Base-by-base conservation (phyloP, 2,797 vertebrate genomes). In the Notolabrus celidotus region DNA sequence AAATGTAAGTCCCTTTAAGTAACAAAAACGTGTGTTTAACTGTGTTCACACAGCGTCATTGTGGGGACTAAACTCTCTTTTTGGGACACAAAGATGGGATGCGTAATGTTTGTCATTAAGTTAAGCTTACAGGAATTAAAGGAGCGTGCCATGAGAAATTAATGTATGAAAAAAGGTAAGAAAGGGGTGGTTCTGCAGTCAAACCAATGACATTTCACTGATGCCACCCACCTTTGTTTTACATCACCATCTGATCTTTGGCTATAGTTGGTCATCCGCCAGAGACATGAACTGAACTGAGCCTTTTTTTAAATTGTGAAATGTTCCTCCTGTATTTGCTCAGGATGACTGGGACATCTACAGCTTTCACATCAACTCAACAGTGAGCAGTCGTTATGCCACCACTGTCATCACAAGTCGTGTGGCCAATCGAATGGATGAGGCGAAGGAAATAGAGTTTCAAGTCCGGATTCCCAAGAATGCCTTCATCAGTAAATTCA, bases 401-500 rank as follows among this genome's bases (percentile, higher is more conserved):
- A 94, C 93, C 82, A 97, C 96, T 0, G 17, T 95, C 67, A 90
- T 98, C 87, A 96, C 92, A 58, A 98, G 96, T 77, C 94, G 92
- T 1, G 94, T 98, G 60, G 92, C 89, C 53, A 99, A 98, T 85
- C 92, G 72, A 2, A 92, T 91, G 20, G 34, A 93, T 0, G 63
- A 89, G 12, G 84, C 92, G 7, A 90, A 58, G 66, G 96, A 97
- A 82, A 93, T 94, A 0, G 82, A 92, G 63, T 99, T 99, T 77
- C 90, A 96, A 8, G 93, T 99, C 74, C 95, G 95, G 67, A 91
- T 98, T 51, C 97, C 97, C 67, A 98, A 95, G 87, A 95, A 93
- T 2, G 97, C 97, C 43, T 98, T 98, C 88, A 97, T 99, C 93
- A 96, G 93, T 85, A 97, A 95, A 86, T 99, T 97, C 84, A 95